Base-by-base conservation (phyloP, 2,888 invertebrate genomes). In the Acholoe squamosa region DNA sequence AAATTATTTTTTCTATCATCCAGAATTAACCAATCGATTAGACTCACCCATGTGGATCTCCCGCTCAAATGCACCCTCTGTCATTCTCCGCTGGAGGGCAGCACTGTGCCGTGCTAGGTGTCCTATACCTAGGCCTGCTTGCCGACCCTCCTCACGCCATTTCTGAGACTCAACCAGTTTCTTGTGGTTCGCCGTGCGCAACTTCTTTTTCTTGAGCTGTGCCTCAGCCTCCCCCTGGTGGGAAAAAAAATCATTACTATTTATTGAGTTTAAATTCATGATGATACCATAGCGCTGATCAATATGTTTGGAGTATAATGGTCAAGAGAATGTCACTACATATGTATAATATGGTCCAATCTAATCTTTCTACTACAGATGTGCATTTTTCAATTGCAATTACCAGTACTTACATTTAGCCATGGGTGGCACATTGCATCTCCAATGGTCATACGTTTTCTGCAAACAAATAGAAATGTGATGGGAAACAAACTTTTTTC, bases 371-470 rank as follows among this genome's bases (percentile, higher is more conserved):
- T n/a, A n/a, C n/a, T n/a, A n/a, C n/a, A n/a, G n/a, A n/a, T n/a
- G n/a, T n/a, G n/a, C n/a, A n/a, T n/a, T n/a, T n/a, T n/a, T n/a
- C n/a, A n/a, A n/a, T n/a, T n/a, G n/a, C n/a, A n/a, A n/a, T n/a
- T n/a, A n/a, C n/a, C n/a, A n/a, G n/a, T n/a, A 94, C 96, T 94
- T 93, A 96, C 96, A 92, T 95, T 95, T 77, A 96, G 95, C 96
- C 96, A 96, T 19, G 96, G 96, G 92, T 96, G 96, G 84, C 94
- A 94, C 56, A 96, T 92, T 25, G 96, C 96, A 90, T 96, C 95
- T 86, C 95, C 94, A 80, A 96, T 96, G 0, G 95, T 95, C 96
- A 96, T 95, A 90, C 96, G 93, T 19, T 80, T 77, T 22, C 90
- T 77, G 61, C 3, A 43, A 43, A 43, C 5, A 43, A 7, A n/a